phyloP scores from a whole-genome alignment of 2,888 invertebrate genomes.

The Nomada goodeniana region DNA sequence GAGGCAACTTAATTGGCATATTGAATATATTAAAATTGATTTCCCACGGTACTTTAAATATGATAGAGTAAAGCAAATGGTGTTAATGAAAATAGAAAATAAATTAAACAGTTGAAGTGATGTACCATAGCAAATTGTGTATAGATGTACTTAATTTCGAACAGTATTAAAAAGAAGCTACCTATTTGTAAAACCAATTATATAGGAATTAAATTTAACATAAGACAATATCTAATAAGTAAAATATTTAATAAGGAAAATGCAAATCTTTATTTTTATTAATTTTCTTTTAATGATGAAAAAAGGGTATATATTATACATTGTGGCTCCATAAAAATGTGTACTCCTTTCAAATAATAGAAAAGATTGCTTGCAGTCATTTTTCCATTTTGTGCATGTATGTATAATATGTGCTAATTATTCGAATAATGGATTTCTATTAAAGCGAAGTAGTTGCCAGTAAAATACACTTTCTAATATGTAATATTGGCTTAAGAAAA shows the following conservation, averaged over 20 bases:
- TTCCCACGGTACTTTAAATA: conserved; percentile 94
- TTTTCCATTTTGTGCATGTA: conserved; percentile 8
- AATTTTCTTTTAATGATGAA: conserved; percentile 4
- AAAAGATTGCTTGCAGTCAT: not conserved
- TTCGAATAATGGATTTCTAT: not conserved
- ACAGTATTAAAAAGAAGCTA: conserved; percentile 30
- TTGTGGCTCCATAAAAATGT: conserved; percentile 24
- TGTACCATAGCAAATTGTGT: conserved; percentile 4
- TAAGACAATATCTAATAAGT: not conserved
- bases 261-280: conserved; percentile 5
- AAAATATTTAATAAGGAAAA: conserved; percentile 5
- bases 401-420: conserved; percentile 17
- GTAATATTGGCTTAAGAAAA: conserved; percentile 1
- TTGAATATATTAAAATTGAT: conserved; percentile 88
- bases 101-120: conserved; percentile 26
- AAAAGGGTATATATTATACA: conserved; percentile 21
- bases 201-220: not conserved
- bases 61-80: conserved; percentile 91
- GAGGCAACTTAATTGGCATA: conserved; percentile 85
- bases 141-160: not conserved
- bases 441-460: not conserved
- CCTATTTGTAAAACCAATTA: not conserved
- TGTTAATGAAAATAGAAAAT: conserved; percentile 89
- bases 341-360: conserved; percentile 15
- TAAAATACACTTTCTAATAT: conserved; percentile 7